phyloP scores from a whole-genome alignment of 23 tunicate genomes.

The Aplidium turbinatum region DNA sequence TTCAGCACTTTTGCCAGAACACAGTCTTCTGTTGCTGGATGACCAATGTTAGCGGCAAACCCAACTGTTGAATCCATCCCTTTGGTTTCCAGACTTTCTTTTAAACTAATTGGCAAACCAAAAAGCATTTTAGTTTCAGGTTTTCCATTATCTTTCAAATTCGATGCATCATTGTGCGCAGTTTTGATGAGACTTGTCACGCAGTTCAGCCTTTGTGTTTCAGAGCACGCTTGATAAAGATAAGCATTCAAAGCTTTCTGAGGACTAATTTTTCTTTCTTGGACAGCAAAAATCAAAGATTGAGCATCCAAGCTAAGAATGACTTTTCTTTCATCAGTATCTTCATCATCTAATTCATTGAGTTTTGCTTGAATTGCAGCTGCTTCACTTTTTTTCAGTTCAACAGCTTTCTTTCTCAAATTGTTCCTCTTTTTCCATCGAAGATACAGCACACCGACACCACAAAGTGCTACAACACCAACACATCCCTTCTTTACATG shows the following conservation, averaged over 20 bases:
- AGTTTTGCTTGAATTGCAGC: neutral
- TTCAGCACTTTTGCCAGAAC: slow-evolving; percentile 68
- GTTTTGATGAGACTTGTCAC: neutral
- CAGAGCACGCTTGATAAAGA: slow-evolving; percentile 19
- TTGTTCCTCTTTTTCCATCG: neutral
- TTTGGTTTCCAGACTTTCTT: slow-evolving; percentile 42
- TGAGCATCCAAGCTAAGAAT: slow-evolving; percentile 11
- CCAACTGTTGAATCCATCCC: slow-evolving; percentile 48
- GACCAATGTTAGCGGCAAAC: slow-evolving; percentile 2
- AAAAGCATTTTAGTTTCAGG: neutral
- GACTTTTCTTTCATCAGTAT: slow-evolving; percentile 22
- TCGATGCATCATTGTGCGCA: neutral
- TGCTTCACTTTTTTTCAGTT: neutral
- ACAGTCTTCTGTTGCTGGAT: slow-evolving; percentile 42
- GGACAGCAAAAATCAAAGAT: slow-evolving; percentile 24
- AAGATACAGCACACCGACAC: neutral
- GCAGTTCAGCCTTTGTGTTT: slow-evolving; percentile 10
- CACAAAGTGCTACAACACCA: neutral
- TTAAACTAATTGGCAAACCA: slow-evolving; percentile 62
- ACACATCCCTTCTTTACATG: neutral
- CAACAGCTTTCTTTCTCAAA: neutral
- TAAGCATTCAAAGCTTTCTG: slow-evolving; percentile 18
- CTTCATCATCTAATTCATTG: neutral
- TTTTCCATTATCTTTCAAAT: neutral
- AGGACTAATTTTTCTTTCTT: slow-evolving; percentile 31